Conservation (phyloP, 2,797 vertebrate genomes). For the Acropternis orthonyx region DNA sequence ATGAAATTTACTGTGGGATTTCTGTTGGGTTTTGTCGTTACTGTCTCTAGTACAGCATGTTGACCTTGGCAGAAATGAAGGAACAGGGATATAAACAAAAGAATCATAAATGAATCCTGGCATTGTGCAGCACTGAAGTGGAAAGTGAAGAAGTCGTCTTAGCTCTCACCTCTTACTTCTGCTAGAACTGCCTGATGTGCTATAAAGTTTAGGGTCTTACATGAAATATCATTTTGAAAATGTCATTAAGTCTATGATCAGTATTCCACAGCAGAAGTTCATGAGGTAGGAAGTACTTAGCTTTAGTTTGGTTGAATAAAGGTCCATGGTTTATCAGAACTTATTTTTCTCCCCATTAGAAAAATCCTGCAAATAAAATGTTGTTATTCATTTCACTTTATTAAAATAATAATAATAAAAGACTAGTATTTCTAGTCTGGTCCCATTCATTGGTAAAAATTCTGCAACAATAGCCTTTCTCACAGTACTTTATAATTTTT, state of each 20-base stretch:
- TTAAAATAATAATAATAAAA: not conserved
- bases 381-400: not conserved
- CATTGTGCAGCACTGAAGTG: not conserved
- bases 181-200: not conserved
- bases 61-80: not conserved
- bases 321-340: not conserved
- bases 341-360: not conserved
- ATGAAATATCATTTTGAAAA: not conserved
- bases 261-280: not conserved
- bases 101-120: not conserved
- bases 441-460: not conserved
- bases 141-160: not conserved
- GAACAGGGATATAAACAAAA: not conserved
- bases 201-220: not conserved
- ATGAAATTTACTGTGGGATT: not conserved
- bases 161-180: not conserved
- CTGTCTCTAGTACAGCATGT: not conserved
- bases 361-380: not conserved
- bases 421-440: not conserved
- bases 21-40: not conserved
- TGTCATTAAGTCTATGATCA: not conserved
- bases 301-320: not conserved
- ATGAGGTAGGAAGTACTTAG: not conserved
- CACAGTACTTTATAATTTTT: not conserved
- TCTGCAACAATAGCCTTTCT: not conserved